phyloP scores from a whole-genome alignment of 2,113 vertebrate genomes.

The Tragelaphus buxtoni region DNA sequence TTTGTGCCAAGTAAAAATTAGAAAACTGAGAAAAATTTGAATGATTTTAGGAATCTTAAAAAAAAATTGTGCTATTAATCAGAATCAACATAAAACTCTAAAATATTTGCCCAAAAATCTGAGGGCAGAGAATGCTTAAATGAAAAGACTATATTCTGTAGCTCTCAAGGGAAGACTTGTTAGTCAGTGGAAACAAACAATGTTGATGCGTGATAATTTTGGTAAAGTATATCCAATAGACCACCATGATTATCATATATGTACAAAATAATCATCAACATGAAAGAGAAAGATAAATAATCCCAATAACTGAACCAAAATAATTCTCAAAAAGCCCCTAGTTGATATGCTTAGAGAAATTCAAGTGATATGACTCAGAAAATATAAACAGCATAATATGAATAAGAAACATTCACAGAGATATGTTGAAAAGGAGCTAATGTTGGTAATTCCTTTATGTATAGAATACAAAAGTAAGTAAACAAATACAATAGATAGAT shows the following conservation, averaged over 20 bases:
- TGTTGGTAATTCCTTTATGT: neutral
- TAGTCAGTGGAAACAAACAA: neutral
- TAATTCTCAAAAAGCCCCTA: neutral
- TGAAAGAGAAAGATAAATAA: neutral
- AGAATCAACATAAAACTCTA: neutral
- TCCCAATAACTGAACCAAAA: neutral
- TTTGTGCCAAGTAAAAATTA: neutral
- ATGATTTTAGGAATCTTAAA: neutral
- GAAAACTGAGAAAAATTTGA: neutral
- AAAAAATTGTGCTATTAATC: neutral
- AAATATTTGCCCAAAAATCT: neutral
- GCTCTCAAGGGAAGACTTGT: neutral
- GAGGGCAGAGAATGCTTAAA: neutral
- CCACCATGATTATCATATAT: neutral
- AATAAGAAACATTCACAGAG: neutral
- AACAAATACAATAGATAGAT: neutral
- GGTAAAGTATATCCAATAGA: neutral
- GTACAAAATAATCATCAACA: neutral
- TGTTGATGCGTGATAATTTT: neutral
- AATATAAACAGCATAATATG: neutral
- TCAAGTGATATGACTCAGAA: neutral
- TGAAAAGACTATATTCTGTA: neutral
- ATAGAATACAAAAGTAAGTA: neutral
- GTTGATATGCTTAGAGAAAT: neutral
- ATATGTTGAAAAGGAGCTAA: neutral